phyloP scores from a whole-genome alignment of 2,113 vertebrate genomes.

The Rhadina sibilatrix region DNA sequence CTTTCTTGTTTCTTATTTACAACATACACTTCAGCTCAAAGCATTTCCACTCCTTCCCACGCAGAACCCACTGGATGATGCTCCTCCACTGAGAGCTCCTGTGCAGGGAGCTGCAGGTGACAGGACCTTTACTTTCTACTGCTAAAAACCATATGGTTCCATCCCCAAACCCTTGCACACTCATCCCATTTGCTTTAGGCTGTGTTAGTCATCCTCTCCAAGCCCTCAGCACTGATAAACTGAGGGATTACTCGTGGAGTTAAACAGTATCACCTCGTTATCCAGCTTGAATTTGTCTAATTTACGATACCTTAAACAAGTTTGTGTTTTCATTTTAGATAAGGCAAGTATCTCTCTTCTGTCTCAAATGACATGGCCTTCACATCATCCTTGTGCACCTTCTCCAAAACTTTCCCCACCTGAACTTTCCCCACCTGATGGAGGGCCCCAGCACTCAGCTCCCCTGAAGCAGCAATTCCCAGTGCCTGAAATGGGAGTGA shows the following conservation, averaged over 20 bases:
- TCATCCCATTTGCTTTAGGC: background rate
- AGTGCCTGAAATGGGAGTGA: background rate
- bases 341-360: background rate
- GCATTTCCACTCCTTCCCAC: background rate
- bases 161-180: background rate
- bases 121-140: background rate
- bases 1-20: background rate
- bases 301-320: fast-evolving
- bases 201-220: background rate
- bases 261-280: background rate
- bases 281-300: background rate
- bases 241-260: background rate
- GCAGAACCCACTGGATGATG: background rate
- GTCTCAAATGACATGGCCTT: background rate
- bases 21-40: background rate
- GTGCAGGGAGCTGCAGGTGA: background rate
- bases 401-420: background rate
- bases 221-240: background rate
- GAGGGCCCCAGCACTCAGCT: background rate
- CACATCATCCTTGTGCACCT: background rate
- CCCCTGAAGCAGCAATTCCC: background rate
- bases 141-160: background rate
- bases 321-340: background rate
- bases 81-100: background rate
- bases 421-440: background rate